Evolutionary conservation across 2,113 vertebrate genomes (phyloP).

Genomic region (Actinemys pallida): DNA sequence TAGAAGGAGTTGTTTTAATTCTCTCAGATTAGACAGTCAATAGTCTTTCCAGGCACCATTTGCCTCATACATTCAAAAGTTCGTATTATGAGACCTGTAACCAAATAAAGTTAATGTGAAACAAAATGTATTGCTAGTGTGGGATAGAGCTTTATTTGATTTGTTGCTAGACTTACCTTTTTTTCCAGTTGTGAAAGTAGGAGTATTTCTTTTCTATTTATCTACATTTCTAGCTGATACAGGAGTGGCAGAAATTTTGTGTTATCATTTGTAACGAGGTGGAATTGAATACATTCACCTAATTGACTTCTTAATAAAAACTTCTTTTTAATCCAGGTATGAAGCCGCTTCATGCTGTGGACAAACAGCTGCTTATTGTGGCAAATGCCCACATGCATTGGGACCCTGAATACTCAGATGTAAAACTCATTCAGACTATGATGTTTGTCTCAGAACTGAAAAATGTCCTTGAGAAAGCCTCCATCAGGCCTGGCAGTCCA

Average conservation of each 20-base stretch:
- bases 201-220: not conserved
- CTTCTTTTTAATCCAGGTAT: constrained; percentile 77
- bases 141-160: not conserved
- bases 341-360: constrained; percentile 86
- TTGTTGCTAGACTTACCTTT: not conserved
- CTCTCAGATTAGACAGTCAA: not conserved
- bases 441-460: constrained; percentile 99
- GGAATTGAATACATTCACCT: not conserved
- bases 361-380: constrained; percentile 93
- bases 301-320: not conserved
- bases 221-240: not conserved
- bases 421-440: constrained; percentile 98
- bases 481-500: constrained; percentile 84
- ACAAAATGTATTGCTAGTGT: not conserved
- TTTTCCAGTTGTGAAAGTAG: not conserved
- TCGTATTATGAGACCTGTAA: not conserved
- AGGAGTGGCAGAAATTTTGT: not conserved
- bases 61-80: not conserved
- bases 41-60: not conserved
- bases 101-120: not conserved
- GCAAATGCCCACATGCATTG: constrained; percentile 99
- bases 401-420: constrained; percentile 98
- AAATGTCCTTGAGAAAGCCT: constrained; percentile 94
- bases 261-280: not conserved
- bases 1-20: not conserved